Percentiles rank a stretch among this genome's conserved stretches.
These are phyloP conservation scores for Taenioides sp. DNA, from an alignment of 2,797 vertebrate species.

Conservation along the genomic window DNA sequence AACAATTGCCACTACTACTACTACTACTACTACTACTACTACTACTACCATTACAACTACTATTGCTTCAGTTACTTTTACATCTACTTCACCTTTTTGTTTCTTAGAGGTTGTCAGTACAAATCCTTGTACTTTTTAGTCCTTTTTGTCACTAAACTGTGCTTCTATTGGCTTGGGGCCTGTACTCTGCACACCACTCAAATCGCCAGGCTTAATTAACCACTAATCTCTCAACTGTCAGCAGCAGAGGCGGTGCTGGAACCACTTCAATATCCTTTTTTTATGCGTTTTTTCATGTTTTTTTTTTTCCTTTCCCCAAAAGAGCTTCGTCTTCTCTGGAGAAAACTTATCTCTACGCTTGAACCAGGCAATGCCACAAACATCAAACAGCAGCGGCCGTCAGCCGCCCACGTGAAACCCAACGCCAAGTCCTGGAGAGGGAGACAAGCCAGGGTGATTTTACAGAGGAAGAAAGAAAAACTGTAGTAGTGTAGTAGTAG, in stretches of 20 bases:
- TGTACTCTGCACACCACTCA: constrained; percentile 54
- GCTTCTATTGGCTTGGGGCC: constrained; percentile 58
- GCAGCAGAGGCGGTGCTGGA: constrained; percentile 61
- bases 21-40: too few relatives aligned
- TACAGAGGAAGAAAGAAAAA: constrained; percentile 7
- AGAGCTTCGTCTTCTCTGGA: constrained; percentile 49
- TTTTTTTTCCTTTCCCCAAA: constrained; percentile 16
- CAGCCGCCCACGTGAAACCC: constrained; percentile 65
- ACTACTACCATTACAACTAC: too few relatives aligned
- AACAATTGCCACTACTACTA: too few relatives aligned
- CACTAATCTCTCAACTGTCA: constrained; percentile 70
- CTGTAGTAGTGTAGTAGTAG: not conserved
- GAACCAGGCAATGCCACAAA: constrained; percentile 28
- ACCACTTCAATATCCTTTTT: constrained; percentile 57
- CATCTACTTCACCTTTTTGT: too few relatives aligned
- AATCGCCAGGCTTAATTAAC: constrained; percentile 66
- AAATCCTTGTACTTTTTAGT: constrained; percentile 27
- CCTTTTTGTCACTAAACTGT: constrained; percentile 28
- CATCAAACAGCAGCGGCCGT: constrained; percentile 59
- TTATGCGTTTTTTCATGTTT: constrained; percentile 26
- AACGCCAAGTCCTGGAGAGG: constrained; percentile 31
- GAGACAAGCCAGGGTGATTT: constrained; percentile 44
- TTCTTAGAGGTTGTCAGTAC: constrained; percentile 19
- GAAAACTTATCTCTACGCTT: constrained; percentile 28
- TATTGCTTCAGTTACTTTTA: too few relatives aligned